phyloP scores from a whole-genome alignment of 2,113 vertebrate species.

The Tragelaphus scriptus region DNA sequence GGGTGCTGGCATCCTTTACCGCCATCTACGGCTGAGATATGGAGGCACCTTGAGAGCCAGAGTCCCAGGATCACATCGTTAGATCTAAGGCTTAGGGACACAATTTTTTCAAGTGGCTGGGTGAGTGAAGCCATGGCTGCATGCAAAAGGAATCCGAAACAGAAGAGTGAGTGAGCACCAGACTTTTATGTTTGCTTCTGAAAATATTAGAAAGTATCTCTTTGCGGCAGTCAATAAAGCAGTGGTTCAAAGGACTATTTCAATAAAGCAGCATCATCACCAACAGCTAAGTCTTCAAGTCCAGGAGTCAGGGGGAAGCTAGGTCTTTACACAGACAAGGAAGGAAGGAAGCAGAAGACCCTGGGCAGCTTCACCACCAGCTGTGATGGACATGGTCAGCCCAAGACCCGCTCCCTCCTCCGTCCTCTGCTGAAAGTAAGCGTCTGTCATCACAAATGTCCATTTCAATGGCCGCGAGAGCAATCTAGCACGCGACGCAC shows the following conservation, averaged over 20 bases:
- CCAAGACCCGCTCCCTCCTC: rapidly evolving
- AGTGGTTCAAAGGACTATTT: rapidly evolving
- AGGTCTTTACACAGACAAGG: rapidly evolving
- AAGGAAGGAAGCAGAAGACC: not conserved
- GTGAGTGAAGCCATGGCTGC: not conserved
- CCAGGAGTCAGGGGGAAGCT: not conserved
- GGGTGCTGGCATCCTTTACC: rapidly evolving
- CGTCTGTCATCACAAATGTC: rapidly evolving
- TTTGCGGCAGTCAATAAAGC: too few relatives aligned
- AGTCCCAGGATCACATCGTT: rapidly evolving
- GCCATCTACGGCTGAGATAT: rapidly evolving
- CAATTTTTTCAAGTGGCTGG: rapidly evolving
- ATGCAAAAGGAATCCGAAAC: not conserved
- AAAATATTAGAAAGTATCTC: not conserved
- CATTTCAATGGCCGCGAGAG: rapidly evolving
- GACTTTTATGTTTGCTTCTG: not conserved
- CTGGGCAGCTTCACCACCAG: not conserved
- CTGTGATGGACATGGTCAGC: not conserved
- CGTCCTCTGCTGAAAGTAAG: rapidly evolving
- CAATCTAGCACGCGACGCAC: rapidly evolving
- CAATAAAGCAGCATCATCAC: rapidly evolving
- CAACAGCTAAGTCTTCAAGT: not conserved
- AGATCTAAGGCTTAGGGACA: not conserved
- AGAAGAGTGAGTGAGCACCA: not conserved
- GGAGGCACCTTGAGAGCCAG: not conserved